Evolutionary conservation across 2,113 vertebrate genomes (phyloP), one percentile per base, ranked within the genome.

Genomic region (Penelope pileata): DNA sequence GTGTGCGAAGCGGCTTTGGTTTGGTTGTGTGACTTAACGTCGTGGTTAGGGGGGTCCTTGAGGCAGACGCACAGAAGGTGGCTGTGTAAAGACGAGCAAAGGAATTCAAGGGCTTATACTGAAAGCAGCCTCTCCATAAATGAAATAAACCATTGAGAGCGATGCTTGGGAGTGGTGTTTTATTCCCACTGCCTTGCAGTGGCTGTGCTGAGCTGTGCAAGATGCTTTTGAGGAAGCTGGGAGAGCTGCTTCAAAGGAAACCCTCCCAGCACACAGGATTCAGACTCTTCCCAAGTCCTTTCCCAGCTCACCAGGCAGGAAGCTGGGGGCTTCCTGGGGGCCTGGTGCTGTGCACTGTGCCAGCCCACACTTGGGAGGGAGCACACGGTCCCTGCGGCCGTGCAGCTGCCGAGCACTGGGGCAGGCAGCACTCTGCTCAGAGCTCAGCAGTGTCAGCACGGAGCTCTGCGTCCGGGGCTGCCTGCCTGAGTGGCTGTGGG

Each of bases 361-460:
- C 45, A 22, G 36, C 60, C 83, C 77, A 78, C 96, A 97, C 94
- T 94, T 96, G 96, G 86, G 89, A 93, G 66, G 91, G 89, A 89
- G 69, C 0, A 1, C 4, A 84, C 8, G 54, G 54, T 84, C 91
- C 96, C 42, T 16, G 47, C 32, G 43, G 84, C 26, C 2, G 4
- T 40, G 74, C 88, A 83, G 91, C 94, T 93, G 91, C 94, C 93
- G 7, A 95, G 87, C 77, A 90, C 4, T 68, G 62, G 59, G 53
- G 72, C 82, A 36, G 76, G 91, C 82, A 92, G 66, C 15, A 63
- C 54, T 43, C 72, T 34, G 12, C 77, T 70, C 54, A 85, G 66
- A 93, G 66, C 81, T 84, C 95, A 96, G 89, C 93, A 92, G 93
- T 80, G 60, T 62, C 51, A 3, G 47, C 95, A 88, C 82, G 87